phyloP scores from a whole-genome alignment of 2,113 vertebrate species.

The Furnarius figulus region DNA sequence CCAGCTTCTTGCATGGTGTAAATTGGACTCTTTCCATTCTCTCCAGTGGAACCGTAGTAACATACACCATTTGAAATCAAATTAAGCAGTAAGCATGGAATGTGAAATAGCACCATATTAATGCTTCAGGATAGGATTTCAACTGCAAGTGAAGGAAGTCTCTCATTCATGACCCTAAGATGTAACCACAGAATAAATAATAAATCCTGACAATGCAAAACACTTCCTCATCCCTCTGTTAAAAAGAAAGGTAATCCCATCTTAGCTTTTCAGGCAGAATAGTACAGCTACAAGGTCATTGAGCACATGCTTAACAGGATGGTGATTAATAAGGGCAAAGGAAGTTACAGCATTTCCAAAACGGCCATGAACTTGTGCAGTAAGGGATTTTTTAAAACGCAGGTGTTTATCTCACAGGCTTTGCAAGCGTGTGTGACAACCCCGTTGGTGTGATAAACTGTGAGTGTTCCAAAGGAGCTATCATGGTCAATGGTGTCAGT shows the following conservation, averaged over 20 bases:
- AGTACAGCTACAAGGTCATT: background rate
- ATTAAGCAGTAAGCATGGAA: slow-evolving; percentile 42
- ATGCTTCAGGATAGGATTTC: slow-evolving; percentile 15
- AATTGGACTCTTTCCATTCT: slow-evolving; percentile 25
- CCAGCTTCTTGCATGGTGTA: slow-evolving; percentile 11
- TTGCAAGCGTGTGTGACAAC: background rate
- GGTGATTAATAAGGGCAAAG: background rate
- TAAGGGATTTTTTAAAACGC: background rate
- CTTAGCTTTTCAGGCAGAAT: background rate
- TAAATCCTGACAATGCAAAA: background rate
- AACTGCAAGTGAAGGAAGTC: background rate
- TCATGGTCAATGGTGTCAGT: slow-evolving; percentile 1
- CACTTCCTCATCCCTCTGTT: background rate
- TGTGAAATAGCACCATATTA: slow-evolving; percentile 32
- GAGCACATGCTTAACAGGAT: background rate
- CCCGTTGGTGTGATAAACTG: background rate
- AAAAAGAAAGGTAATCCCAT: background rate
- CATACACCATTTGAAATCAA: slow-evolving; percentile 50
- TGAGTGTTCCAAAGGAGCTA: slow-evolving; percentile 20
- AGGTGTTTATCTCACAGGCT: background rate
- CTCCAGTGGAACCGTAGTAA: background rate
- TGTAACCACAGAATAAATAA: slow-evolving; percentile 22
- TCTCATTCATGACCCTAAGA: background rate
- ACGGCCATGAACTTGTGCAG: background rate
- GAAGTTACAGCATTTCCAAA: background rate